Conservation (phyloP, 2,888 invertebrate species). For the Noctua fimbriata region DNA sequence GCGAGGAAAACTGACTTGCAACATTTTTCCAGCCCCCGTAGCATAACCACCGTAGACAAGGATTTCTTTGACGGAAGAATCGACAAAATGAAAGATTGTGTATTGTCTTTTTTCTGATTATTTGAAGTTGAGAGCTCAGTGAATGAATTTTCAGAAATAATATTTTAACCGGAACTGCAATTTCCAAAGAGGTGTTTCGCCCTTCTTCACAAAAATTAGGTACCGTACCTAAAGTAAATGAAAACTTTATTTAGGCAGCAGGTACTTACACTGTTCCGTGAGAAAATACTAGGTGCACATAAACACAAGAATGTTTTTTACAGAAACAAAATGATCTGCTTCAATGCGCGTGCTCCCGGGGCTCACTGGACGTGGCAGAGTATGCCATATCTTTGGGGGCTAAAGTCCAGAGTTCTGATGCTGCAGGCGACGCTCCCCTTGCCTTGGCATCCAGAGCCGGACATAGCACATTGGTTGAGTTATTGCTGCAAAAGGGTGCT, state of each 20-base stretch:
- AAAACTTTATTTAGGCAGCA: background rate
- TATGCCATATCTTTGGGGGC: slow-evolving; percentile 92
- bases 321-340: slow-evolving; percentile 93
- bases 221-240: background rate
- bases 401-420: slow-evolving; percentile 91
- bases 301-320: slow-evolving; percentile 39
- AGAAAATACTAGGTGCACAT: slow-evolving; percentile 56
- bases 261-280: slow-evolving; percentile 4
- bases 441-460: slow-evolving; percentile 94
- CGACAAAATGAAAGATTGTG: too few species aligned
- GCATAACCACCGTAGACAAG: too few species aligned
- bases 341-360: slow-evolving; percentile 94
- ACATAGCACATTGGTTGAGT: slow-evolving; percentile 91
- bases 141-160: background rate
- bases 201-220: background rate
- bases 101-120: too few species aligned
- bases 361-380: slow-evolving; percentile 88
- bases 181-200: background rate
- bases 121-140: background rate
- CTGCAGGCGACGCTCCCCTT: slow-evolving; percentile 93
- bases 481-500: slow-evolving; percentile 92
- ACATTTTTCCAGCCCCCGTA: background rate
- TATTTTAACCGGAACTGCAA: background rate
- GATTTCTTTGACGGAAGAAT: too few species aligned
- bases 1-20: background rate